Evolutionary conservation across 2,797 vertebrate species (phyloP), one percentile per base, ranked within the genome.

Genomic region (Apogon talboti): DNA sequence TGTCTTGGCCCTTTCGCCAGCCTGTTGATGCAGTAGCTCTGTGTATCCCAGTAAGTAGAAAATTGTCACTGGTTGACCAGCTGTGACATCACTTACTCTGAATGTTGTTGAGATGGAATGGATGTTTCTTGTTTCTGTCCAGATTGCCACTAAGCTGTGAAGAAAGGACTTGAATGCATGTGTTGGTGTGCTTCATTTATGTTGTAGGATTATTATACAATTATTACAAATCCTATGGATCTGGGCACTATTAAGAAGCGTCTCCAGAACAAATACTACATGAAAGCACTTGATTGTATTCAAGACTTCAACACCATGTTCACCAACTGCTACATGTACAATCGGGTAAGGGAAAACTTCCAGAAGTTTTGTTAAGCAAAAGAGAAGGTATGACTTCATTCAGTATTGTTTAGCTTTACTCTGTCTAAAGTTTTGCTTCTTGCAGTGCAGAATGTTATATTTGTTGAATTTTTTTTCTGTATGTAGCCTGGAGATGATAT

Each of bases 151-250:
- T 35, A 35, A 10, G 33, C 0, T 40, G 37, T 2, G 3, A 28
- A 54, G 15, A 19, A n/a, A 42, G 48, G 15, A 14, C 35, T 9
- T 45, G 16, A 0, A 2, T 71, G 21, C 38, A 7, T 60, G 78
- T 4, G 71, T 63, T 24, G 1, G 1, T 9, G 6, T 64, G 0
- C 47, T 70, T 60, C 53, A 37, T 50, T 13, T 82, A 82, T 65
- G 43, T 47, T 49, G 42, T 74, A 99, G 97, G 97, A 99, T 93
- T 99, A 99, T 92, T 98, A 99, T 74, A 83, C 84, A 65, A 96
- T 98, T 67, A 94, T 98, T 53, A 96, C 93, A 82, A 95, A 87
- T 9, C 98, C 98, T 30, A 99, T 99, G 97, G 97, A 99, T 59
- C 87, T 98, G 71, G 91, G 81, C 84, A 97, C 96, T 52, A 96